Conservation (phyloP, 2,797 vertebrate genomes). For the Silurus aristotelis region DNA sequence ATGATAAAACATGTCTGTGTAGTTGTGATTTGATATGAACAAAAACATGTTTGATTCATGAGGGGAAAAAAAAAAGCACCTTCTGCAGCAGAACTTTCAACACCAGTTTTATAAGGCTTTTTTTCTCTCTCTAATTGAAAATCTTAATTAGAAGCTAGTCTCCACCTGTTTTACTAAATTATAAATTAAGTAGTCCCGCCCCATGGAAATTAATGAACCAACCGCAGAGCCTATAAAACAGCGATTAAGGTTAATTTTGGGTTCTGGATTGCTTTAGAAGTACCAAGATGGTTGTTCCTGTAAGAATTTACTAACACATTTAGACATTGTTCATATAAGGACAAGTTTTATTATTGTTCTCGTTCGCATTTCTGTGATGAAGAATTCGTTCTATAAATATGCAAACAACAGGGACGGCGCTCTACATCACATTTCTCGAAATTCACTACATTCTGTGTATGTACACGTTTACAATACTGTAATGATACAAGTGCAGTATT, state of each 20-base stretch:
- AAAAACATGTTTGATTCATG: too few relatives aligned
- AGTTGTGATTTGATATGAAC: neutral
- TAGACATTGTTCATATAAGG: neutral
- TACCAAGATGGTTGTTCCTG: too few relatives aligned
- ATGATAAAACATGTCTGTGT: slow-evolving; percentile 64
- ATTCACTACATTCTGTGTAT: slow-evolving; percentile 44
- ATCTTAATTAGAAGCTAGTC: neutral
- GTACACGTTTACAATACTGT: slow-evolving; percentile 56
- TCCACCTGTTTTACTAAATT: neutral
- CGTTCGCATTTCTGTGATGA: neutral
- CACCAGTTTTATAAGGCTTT: neutral
- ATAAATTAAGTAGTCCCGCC: neutral
- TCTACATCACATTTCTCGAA: slow-evolving; percentile 8
- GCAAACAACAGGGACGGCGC: slow-evolving; percentile 28
- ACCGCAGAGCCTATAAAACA: neutral
- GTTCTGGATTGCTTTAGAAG: too few relatives aligned
- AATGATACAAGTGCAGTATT: slow-evolving; percentile 46
- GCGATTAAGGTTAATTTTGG: neutral
- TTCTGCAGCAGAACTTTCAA: too few relatives aligned
- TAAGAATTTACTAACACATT: neutral
- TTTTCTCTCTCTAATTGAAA: too few relatives aligned
- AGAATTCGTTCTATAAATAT: neutral
- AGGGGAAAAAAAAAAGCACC: too few relatives aligned
- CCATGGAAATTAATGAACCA: neutral
- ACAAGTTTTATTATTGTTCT: neutral